These are phyloP conservation scores for Orchesellides sinensis DNA, from an alignment of 2,888 invertebrate genomes.

Conservation along the genomic window DNA sequence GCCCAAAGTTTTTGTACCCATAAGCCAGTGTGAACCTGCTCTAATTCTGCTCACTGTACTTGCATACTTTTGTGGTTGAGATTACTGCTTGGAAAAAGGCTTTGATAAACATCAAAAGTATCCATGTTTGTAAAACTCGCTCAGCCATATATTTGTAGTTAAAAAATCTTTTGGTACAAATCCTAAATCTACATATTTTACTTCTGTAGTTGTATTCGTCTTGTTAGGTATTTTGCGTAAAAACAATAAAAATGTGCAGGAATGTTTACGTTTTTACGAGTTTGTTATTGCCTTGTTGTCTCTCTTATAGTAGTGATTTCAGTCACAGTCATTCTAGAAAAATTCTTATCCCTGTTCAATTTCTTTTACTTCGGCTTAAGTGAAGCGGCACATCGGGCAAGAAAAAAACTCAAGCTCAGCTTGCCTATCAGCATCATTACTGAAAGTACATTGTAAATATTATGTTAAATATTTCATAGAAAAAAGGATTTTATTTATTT, in stretches of 20 bases:
- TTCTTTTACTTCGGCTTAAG: not conserved
- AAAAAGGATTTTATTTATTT: not conserved
- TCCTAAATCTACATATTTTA: too few species aligned
- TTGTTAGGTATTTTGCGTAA: too few species aligned
- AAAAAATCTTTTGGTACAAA: not conserved
- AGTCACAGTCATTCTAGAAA: not conserved
- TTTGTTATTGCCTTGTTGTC: constrained; percentile 16
- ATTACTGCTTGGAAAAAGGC: too few species aligned
- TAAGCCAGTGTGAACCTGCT: not conserved
- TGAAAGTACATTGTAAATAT: not conserved
- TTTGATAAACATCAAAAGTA: too few species aligned
- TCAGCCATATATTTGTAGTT: not conserved
- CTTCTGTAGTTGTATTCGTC: too few species aligned
- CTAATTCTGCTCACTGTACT: not conserved
- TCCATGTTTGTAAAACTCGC: not conserved
- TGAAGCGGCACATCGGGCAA: too few species aligned
- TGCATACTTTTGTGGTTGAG: too few species aligned
- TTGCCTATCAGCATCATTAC: not conserved
- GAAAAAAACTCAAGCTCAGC: not conserved
- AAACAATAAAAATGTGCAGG: constrained; percentile 44
- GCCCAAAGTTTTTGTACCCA: too few species aligned
- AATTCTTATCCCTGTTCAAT: not conserved
- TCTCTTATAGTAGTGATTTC: constrained; percentile 8
- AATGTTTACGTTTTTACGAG: constrained; percentile 23
- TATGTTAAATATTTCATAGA: not conserved